Conservation (phyloP, 30 jellyfish, hydroid and myxozoan genomes). For the Aurelia coerulea region DNA sequence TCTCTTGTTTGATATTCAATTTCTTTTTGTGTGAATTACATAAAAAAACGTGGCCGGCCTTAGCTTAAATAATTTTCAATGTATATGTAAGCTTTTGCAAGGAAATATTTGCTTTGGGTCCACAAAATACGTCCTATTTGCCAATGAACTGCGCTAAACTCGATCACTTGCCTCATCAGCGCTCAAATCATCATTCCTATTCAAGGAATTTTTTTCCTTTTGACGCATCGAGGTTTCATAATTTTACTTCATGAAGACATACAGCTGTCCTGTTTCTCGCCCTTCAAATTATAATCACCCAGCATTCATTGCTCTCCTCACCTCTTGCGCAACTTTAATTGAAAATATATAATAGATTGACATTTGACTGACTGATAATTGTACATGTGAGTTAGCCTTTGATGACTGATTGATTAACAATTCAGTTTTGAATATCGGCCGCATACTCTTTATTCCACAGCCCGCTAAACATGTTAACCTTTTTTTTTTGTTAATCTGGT, state of each 20-base stretch:
- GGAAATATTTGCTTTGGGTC: conserved; percentile 45
- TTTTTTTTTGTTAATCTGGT: too few species aligned
- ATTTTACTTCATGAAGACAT: not conserved
- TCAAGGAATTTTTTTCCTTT: not conserved
- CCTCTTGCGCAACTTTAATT: not conserved
- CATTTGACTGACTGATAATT: too few species aligned
- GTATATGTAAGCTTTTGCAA: conserved; percentile 33
- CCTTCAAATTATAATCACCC: not conserved
- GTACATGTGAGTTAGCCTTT: too few species aligned
- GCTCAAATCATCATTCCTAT: conserved; percentile 9
- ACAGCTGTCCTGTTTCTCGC: conserved; percentile 4
- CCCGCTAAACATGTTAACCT: too few species aligned
- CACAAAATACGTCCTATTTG: conserved; percentile 35
- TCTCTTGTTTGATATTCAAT: conserved; percentile 49
- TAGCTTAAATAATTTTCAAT: conserved; percentile 40
- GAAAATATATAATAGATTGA: not conserved
- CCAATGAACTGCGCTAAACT: conserved; percentile 34
- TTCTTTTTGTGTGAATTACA: conserved; percentile 54
- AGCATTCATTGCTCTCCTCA: not conserved
- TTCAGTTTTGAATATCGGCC: too few species aligned
- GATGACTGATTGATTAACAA: too few species aligned
- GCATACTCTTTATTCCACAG: too few species aligned
- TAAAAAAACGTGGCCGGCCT: conserved; percentile 64
- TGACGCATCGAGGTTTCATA: not conserved
- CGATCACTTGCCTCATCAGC: conserved; percentile 29